phyloP scores from a whole-genome alignment of 2,888 invertebrate species.

The Ferdinandea cuprea region DNA sequence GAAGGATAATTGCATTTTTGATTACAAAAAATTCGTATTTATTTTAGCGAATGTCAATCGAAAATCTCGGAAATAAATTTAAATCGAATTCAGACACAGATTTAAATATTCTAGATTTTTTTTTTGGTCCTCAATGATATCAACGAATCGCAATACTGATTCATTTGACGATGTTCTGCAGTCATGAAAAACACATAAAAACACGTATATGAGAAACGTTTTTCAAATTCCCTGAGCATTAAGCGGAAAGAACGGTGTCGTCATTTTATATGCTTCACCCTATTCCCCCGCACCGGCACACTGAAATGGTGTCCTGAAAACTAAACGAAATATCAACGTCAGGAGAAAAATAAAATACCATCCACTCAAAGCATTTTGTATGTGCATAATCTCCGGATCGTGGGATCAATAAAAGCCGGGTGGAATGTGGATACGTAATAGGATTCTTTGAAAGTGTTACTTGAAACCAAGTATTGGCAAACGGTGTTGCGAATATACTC shows the following conservation, averaged over 20 bases:
- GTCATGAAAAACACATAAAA: constrained; percentile 46
- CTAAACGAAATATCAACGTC: constrained; percentile 21
- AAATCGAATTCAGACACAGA: neutral
- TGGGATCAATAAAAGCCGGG: constrained; percentile 50
- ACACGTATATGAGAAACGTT: constrained; percentile 43
- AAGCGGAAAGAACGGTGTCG: constrained; percentile 41
- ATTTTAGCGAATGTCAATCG: no score
- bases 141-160: constrained; percentile 23
- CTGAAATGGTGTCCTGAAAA: neutral
- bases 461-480: constrained; percentile 36
- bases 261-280: constrained; percentile 32
- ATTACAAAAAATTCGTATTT: neutral
- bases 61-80: neutral
- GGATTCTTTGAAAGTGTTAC: constrained; percentile 52
- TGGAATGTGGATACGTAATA: constrained; percentile 59
- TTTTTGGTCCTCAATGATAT: constrained; percentile 2
- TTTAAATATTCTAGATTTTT: no score
- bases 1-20: no score
- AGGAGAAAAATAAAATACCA: neutral
- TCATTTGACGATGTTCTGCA: constrained; percentile 48
- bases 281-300: constrained; percentile 10
- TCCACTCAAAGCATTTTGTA: constrained; percentile 11
- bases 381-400: neutral
- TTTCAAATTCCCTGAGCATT: constrained; percentile 54
- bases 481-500: neutral